Conservation (phyloP, 2,888 invertebrate genomes). For the Heliconius ismenius region DNA sequence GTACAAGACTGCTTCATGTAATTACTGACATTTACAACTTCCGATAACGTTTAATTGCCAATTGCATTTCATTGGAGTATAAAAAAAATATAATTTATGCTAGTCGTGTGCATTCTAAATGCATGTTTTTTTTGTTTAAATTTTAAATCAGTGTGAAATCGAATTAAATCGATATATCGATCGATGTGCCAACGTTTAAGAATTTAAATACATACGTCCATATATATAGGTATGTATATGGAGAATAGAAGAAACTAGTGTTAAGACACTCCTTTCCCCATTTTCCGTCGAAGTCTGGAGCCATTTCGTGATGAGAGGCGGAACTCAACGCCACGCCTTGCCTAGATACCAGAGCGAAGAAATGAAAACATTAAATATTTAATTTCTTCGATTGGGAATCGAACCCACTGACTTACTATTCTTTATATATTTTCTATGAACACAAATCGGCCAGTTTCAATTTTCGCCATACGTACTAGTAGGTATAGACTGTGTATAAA, state of each 20-base stretch:
- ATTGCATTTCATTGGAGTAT: slow-evolving; percentile 30
- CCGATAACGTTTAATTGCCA: slow-evolving; percentile 66
- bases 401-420: not conserved
- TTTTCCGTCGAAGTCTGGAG: too few relatives aligned
- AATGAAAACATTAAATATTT: too few relatives aligned
- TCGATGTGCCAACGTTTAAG: not conserved
- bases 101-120: slow-evolving; percentile 11
- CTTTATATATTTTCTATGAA: not conserved
- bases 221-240: not conserved
- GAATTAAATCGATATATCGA: not conserved
- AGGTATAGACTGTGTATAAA: slow-evolving; percentile 36
- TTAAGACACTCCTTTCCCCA: too few relatives aligned
- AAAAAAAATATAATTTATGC: slow-evolving; percentile 31
- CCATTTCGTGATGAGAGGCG: too few relatives aligned
- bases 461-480: not conserved
- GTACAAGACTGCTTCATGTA: slow-evolving; percentile 55
- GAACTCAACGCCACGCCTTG: too few relatives aligned
- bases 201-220: too few relatives aligned
- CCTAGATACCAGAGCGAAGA: too few relatives aligned
- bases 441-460: not conserved
- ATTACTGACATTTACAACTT: slow-evolving; percentile 60
- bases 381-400: too few relatives aligned
- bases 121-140: not conserved
- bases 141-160: not conserved
- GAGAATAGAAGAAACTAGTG: too few relatives aligned